phyloP scores from a whole-genome alignment of 2,797 vertebrate genomes.

The Trematomus bernacchii region DNA sequence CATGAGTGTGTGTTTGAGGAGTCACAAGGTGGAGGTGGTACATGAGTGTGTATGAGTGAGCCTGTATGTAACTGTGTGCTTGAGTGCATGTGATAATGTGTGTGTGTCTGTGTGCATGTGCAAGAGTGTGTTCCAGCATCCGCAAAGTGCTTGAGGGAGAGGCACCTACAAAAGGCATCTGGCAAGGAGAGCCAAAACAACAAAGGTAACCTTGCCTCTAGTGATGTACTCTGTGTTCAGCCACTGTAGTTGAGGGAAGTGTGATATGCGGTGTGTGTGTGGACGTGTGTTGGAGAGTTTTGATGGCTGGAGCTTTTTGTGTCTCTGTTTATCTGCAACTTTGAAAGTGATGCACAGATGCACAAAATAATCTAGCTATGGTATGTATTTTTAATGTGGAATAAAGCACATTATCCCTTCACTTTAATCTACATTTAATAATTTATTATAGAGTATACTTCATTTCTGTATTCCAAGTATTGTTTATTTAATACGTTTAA shows the following conservation, averaged over 20 bases:
- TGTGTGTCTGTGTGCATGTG: constrained; percentile 22
- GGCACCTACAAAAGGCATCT: constrained; percentile 81
- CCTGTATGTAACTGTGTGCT: constrained; percentile 29
- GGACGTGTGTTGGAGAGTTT: constrained; percentile 25
- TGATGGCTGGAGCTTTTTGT: constrained; percentile 10
- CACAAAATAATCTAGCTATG: constrained; percentile 19
- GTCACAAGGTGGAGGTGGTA: constrained; percentile 49
- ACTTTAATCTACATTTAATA: background rate
- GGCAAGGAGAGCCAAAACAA: constrained; percentile 83
- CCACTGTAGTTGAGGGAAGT: constrained; percentile 41
- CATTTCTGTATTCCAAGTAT: background rate
- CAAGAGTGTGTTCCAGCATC: constrained; percentile 48
- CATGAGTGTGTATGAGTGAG: constrained; percentile 51
- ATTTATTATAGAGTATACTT: no score
- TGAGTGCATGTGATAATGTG: constrained; percentile 36
- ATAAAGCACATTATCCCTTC: no score
- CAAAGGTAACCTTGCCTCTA: constrained; percentile 86
- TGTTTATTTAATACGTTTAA: no score
- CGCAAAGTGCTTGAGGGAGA: constrained; percentile 72
- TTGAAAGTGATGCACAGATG: constrained; percentile 36
- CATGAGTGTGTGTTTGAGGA: constrained; percentile 51
- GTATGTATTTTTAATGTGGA: background rate
- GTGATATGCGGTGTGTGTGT: constrained; percentile 34
- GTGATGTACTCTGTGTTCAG: constrained; percentile 69
- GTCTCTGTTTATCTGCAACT: constrained; percentile 24